Conservation (phyloP, 2,797 vertebrate genomes). For the Potorous gilbertii region DNA sequence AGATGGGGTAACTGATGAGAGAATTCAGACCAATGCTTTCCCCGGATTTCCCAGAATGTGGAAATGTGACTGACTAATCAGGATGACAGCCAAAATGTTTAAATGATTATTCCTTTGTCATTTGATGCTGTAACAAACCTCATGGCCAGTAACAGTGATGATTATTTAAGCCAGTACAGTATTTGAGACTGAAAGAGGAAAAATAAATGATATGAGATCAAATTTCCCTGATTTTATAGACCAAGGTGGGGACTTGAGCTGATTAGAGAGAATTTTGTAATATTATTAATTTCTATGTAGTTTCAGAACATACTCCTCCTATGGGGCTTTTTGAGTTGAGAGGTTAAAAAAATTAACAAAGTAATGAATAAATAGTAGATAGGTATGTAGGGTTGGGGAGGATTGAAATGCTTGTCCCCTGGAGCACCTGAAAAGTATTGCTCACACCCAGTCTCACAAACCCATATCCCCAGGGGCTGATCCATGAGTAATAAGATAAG, state of each 20-base stretch:
- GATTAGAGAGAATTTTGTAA: not conserved
- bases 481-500: not conserved
- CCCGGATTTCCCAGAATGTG: too few species aligned
- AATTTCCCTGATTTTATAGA: not conserved
- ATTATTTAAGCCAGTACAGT: not conserved
- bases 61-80: too few species aligned
- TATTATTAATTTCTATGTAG: not conserved
- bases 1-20: too few species aligned
- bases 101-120: too few species aligned
- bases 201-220: not conserved
- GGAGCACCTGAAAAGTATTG: not conserved
- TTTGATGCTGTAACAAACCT: too few species aligned
- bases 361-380: not conserved
- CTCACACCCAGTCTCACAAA: not conserved
- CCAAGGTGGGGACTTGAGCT: not conserved
- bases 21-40: too few species aligned
- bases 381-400: too few species aligned
- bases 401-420: not conserved
- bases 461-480: not conserved
- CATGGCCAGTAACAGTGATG: not conserved
- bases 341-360: not conserved
- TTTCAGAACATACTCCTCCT: not conserved
- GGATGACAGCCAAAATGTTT: too few species aligned
- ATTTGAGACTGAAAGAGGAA: not conserved
- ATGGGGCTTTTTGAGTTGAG: not conserved